These are phyloP conservation scores for Dinothrombium tinctorium DNA, from an alignment of 1,140 invertebrate species.

Conservation along the genomic window DNA sequence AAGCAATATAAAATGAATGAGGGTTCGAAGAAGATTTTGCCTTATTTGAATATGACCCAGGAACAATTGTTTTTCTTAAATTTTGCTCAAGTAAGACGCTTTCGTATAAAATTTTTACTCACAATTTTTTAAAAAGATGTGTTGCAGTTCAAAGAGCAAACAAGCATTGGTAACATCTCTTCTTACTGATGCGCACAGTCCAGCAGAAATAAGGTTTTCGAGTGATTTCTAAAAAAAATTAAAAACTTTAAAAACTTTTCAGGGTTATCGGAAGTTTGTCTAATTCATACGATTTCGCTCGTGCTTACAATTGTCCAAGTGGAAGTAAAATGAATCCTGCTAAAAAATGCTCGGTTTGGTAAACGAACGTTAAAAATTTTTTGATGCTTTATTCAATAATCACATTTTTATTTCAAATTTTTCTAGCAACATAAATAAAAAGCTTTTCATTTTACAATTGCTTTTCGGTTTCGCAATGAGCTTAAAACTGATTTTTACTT, in stretches of 20 bases:
- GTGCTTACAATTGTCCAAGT: conserved; percentile 36
- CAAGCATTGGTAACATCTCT: not conserved
- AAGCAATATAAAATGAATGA: too few species aligned
- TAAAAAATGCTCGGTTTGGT: conserved; percentile 83
- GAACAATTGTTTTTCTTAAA: conserved; percentile 70
- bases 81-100: conserved; percentile 28
- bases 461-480: too few species aligned
- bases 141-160: not conserved
- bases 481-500: too few species aligned
- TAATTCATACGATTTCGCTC: conserved; percentile 69
- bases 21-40: too few species aligned
- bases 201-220: too few species aligned
- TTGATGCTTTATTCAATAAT: too few species aligned
- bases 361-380: too few species aligned
- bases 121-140: too few species aligned
- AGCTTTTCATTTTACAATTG: too few species aligned
- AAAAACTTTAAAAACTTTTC: conserved; percentile 15
- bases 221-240: not conserved
- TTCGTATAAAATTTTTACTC: not conserved
- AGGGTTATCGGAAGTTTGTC: conserved; percentile 44
- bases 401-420: too few species aligned
- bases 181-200: not conserved
- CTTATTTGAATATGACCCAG: conserved; percentile 22
- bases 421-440: too few species aligned
- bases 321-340: conserved; percentile 70